Conservation (phyloP, 1,140 invertebrate genomes). For the Ips typographus region DNA sequence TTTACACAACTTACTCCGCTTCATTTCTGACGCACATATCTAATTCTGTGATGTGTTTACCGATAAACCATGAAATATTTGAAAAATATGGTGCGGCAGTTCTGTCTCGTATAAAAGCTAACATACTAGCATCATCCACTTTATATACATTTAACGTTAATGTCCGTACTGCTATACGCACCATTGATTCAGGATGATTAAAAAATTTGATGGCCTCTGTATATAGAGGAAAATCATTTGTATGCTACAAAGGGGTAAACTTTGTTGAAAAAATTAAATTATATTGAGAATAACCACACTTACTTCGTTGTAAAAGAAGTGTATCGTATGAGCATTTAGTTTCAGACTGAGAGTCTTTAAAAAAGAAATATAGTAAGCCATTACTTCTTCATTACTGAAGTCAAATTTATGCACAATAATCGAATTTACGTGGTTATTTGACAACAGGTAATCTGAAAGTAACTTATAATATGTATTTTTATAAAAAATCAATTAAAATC, state of each 20-base stretch:
- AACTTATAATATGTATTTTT: constrained; percentile 16
- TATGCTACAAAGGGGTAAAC: constrained; percentile 73
- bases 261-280: neutral
- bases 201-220: constrained; percentile 99
- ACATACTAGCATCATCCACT: constrained; percentile 94
- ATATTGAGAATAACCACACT: constrained; percentile 43
- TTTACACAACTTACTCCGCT: constrained; percentile 76
- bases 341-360: constrained; percentile 97
- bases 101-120: constrained; percentile 91
- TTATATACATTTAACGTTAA: constrained; percentile 96
- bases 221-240: constrained; percentile 98
- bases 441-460: constrained; percentile 94
- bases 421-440: constrained; percentile 99
- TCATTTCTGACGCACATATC: constrained; percentile 94
- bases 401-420: constrained; percentile 99
- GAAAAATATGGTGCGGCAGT: constrained; percentile 98
- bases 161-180: constrained; percentile 96
- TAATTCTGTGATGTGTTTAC: constrained; percentile 95
- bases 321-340: constrained; percentile 97
- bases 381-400: constrained; percentile 99
- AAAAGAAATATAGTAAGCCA: constrained; percentile 99
- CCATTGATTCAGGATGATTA: constrained; percentile 98
- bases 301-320: constrained; percentile 99
- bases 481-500: neutral
- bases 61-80: constrained; percentile 99